Evolutionary conservation across 2,113 vertebrate species (phyloP).

Genomic region (Cebus imitator): DNA sequence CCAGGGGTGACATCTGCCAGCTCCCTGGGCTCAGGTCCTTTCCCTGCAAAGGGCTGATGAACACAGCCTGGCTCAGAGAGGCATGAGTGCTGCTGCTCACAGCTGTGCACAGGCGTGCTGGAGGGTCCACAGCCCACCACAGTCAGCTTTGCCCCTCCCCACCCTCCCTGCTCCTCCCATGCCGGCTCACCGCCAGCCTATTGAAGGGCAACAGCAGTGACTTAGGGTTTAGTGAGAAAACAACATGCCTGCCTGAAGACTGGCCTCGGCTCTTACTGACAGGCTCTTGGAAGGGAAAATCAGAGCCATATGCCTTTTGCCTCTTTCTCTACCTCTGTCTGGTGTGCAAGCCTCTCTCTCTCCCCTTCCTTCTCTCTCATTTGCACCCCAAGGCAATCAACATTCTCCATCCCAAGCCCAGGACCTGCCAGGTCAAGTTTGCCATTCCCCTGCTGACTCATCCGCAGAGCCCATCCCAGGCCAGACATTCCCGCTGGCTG

Average conservation of each 20-base stretch:
- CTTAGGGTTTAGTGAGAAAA: neutral
- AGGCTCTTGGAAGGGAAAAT: neutral
- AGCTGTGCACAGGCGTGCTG: fast-evolving
- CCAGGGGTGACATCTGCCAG: neutral
- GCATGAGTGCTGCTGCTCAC: neutral
- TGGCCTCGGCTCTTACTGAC: neutral
- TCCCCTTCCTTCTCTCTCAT: neutral
- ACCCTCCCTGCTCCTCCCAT: neutral
- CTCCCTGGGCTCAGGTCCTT: neutral
- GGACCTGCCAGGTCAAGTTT: neutral
- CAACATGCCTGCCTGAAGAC: neutral
- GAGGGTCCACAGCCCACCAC: fast-evolving
- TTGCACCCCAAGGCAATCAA: neutral
- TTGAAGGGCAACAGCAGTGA: neutral
- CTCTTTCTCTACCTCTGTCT: neutral
- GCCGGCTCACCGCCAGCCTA: neutral
- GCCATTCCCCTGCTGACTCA: neutral
- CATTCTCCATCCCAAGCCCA: neutral
- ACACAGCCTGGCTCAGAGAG: neutral
- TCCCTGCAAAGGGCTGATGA: neutral
- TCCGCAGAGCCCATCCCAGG: fast-evolving
- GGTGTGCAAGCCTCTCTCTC: neutral
- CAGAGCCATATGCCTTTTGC: neutral
- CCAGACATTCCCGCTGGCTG: neutral
- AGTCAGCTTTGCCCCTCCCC: neutral